A percentile compares a stretch with the other conserved stretches of the same genome.
phyloP scores from a whole-genome alignment of 2,113 vertebrate species.

The Passerina amoena region DNA sequence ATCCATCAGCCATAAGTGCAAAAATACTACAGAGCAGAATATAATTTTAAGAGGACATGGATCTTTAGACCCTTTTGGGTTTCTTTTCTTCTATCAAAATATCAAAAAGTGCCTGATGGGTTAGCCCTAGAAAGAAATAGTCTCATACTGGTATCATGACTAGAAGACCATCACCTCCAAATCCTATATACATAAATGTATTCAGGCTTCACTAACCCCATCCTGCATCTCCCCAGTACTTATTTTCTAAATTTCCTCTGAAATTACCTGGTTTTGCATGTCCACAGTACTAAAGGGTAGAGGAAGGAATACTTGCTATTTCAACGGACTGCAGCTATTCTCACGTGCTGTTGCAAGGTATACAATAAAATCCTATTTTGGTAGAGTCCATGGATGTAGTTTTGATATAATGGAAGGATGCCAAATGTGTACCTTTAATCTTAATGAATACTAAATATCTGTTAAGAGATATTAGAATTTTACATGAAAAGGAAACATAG shows the following conservation, averaged over 20 bases:
- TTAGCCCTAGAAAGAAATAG: neutral
- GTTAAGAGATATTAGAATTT: neutral
- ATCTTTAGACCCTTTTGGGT: rapidly evolving
- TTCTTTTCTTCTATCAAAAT: neutral
- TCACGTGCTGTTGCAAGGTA: neutral
- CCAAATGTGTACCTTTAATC: neutral
- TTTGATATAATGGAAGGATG: neutral
- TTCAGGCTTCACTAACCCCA: neutral
- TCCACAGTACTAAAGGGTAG: neutral
- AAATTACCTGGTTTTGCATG: neutral
- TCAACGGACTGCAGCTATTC: neutral
- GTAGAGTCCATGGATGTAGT: neutral
- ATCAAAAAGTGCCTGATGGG: neutral
- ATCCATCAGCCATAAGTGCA: neutral
- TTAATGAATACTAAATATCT: neutral
- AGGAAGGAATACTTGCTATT: neutral
- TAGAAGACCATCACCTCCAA: neutral
- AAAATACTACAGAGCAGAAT: neutral
- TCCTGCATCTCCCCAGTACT: neutral
- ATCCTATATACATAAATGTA: neutral
- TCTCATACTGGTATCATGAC: neutral
- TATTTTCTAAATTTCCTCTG: neutral
- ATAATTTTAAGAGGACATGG: neutral
- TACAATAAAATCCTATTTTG: neutral
- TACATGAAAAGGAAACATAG: neutral